Base-by-base conservation (phyloP, 2,797 vertebrate genomes). In the Mallotus villosus region DNA sequence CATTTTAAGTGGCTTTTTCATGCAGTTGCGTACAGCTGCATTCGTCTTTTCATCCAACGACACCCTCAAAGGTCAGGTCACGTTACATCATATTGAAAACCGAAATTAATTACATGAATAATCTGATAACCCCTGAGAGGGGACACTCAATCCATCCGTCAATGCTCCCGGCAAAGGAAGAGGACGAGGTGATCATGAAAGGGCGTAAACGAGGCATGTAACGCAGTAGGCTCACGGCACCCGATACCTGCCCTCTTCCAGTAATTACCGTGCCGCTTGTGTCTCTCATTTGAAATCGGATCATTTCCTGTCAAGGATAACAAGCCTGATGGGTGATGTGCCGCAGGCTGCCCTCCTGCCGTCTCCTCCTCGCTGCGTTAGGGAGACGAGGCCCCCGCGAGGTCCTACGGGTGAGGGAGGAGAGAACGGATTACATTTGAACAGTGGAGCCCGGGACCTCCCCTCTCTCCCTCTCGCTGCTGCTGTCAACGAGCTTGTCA, bases 21-120 rank as follows among this genome's bases (percentile, higher is more conserved):
- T 24, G 1, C 25, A 67, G 24, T 16, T 53, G 64, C 8, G 9
- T 53, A 24, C 24, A 25, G 3, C 16, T 24, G 9, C 24, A 2
- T 22, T 17, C 25, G 32, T 68, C 25, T 67, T 65, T 65, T 68
- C 51, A 68, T 55, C 51, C 51, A 32, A n/a, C 37, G 29, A 32
- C 27, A 49, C n/a, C 72, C 77, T 70, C 58, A 59, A 85, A 88
- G 85, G 84, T 88, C 81, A 81, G 74, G 77, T 82, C 84, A 37
- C 58, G 73, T 51, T 75, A 29, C 51, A 34, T 57, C 8, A 57
- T 37, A 81, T 55, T 80, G 74, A 16, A 84, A 88, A 89, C 88
- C 89, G 85, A 89, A 88, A 73, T 79, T 88, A 88, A 92, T 88
- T 85, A 89, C 81, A 85, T 65, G 78, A 87, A 86, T 85, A 86